Percentiles rank a stretch among this genome's conserved stretches.
phyloP scores from a whole-genome alignment of 2,888 invertebrate species.

The Limnephilus auricula region DNA sequence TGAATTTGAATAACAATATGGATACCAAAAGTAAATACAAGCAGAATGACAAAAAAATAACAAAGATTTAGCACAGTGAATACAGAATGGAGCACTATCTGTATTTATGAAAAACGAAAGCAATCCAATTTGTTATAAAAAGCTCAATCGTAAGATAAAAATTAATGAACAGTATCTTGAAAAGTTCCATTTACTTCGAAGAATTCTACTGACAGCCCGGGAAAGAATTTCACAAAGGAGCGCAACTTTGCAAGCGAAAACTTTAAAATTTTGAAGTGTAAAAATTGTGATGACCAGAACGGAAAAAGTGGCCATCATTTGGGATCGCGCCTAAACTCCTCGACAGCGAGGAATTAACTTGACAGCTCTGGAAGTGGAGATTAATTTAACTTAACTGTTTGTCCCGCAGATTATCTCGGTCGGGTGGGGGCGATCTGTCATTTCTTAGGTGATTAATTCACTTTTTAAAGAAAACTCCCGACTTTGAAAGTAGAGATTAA shows the following conservation, averaged over 20 bases:
- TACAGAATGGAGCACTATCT: background rate
- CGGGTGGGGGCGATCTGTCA: slow-evolving; percentile 60
- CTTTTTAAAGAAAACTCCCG: slow-evolving; percentile 49
- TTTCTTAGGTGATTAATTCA: slow-evolving; percentile 64
- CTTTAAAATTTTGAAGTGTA: slow-evolving; percentile 13
- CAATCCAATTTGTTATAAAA: background rate
- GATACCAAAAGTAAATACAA: background rate
- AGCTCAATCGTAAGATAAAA: background rate
- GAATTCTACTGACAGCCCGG: background rate
- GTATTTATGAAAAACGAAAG: background rate
- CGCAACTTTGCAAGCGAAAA: background rate
- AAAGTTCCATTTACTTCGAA: background rate
- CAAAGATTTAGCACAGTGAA: background rate
- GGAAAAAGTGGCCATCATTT: slow-evolving; percentile 62
- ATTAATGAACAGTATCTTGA: background rate
- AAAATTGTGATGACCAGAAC: slow-evolving; percentile 60
- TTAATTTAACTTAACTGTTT: slow-evolving; percentile 65
- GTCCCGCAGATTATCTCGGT: slow-evolving; percentile 61
- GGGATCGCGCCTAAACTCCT: slow-evolving; percentile 57
- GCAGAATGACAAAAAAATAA: background rate
- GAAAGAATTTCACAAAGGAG: background rate
- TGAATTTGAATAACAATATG: background rate
- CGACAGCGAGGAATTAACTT: slow-evolving; percentile 62
- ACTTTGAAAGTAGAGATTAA: slow-evolving; percentile 53
- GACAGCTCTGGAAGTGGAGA: slow-evolving; percentile 63